Evolutionary conservation across 2,113 vertebrate genomes (phyloP).

Genomic region (Phaethon lepturus): DNA sequence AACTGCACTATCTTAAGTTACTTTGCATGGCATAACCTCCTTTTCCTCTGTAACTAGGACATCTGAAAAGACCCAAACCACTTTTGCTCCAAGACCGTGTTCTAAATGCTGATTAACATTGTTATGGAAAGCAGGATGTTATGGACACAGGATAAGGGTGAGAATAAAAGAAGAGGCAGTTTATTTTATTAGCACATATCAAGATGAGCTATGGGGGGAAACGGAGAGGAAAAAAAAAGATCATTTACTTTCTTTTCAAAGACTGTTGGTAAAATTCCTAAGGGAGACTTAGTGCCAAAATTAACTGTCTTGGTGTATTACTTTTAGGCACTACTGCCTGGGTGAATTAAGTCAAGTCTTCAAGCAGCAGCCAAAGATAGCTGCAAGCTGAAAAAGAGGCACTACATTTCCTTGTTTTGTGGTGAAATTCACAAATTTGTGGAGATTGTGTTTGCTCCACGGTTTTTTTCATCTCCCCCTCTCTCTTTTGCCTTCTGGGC

Average conservation of each 20-base stretch:
- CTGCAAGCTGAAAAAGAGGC: constrained; percentile 47
- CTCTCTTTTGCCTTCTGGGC: background rate
- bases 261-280: constrained; percentile 76
- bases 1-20: background rate
- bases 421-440: constrained; percentile 42
- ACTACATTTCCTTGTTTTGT: constrained; percentile 33
- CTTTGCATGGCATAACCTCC: constrained; percentile 37
- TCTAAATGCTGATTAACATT: constrained; percentile 71
- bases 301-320: constrained; percentile 73
- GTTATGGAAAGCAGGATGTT: constrained; percentile 16
- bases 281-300: constrained; percentile 74
- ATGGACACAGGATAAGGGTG: constrained; percentile 50
- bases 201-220: constrained; percentile 55
- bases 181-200: constrained; percentile 41
- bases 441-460: constrained; percentile 39
- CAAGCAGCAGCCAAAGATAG: constrained; percentile 60
- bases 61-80: constrained; percentile 19
- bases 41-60: constrained; percentile 26
- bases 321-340: constrained; percentile 68
- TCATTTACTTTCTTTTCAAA: constrained; percentile 73
- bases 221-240: constrained; percentile 26
- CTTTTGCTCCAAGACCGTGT: background rate
- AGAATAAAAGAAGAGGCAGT: background rate
- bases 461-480: background rate
- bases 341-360: constrained; percentile 74